Evolutionary conservation across 2,797 vertebrate genomes (phyloP).

Genomic region (Glossophaga mutica): DNA sequence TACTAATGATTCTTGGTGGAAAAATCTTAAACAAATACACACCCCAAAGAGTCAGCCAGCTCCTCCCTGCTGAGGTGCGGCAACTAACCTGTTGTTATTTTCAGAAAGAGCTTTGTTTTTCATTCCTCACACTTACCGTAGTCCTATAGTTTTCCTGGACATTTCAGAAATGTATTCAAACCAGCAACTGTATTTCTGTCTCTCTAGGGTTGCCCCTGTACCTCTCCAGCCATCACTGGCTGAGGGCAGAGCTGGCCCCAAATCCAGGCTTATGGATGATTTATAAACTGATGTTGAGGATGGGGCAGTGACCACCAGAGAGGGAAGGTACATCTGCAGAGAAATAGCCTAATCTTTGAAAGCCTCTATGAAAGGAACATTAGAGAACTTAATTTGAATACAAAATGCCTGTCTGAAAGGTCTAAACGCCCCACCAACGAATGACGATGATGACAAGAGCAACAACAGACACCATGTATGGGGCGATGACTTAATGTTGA

Average conservation of each 20-base stretch:
- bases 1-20: slow-evolving; percentile 10
- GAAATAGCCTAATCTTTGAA: not conserved
- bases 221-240: not conserved
- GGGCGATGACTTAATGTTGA: not conserved
- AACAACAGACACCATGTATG: not conserved
- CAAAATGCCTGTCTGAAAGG: not conserved
- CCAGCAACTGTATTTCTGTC: not conserved
- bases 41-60: not conserved
- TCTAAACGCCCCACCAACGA: not conserved
- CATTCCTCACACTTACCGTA: not conserved
- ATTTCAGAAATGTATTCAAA: not conserved
- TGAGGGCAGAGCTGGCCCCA: not conserved
- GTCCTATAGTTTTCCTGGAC: not conserved
- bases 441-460: not conserved
- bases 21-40: slow-evolving; percentile 31
- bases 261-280: not conserved
- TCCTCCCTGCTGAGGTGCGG: not conserved
- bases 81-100: not conserved
- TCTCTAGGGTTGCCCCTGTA: not conserved
- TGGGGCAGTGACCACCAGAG: not conserved
- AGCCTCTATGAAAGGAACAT: not conserved
- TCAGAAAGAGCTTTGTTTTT: not conserved
- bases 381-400: not conserved
- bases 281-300: not conserved
- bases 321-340: not conserved